Evolutionary conservation across 2,113 vertebrate species (phyloP).

Genomic region (Oenanthe oenanthe): DNA sequence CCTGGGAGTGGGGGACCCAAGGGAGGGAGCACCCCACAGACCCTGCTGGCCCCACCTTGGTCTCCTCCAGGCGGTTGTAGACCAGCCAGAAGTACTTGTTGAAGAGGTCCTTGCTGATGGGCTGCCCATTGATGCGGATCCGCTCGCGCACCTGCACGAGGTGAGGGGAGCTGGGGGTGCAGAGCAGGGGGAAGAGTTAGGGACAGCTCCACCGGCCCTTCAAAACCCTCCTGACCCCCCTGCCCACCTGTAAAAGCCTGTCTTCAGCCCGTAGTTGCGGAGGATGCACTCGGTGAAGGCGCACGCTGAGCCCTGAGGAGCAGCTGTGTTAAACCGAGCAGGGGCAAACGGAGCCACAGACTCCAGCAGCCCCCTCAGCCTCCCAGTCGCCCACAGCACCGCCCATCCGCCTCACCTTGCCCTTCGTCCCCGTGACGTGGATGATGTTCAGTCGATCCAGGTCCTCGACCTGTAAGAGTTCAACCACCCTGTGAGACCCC

Average conservation of each 20-base stretch:
- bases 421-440: constrained; percentile 95
- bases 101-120: constrained; percentile 91
- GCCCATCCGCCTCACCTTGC: constrained; percentile 84
- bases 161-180: constrained; percentile 87
- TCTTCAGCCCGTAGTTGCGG: constrained; percentile 88
- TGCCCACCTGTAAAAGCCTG: constrained; percentile 93
- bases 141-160: constrained; percentile 94
- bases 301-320: constrained; percentile 80
- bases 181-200: neutral
- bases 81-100: constrained; percentile 95
- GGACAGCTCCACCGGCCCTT: neutral
- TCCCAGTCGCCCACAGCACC: neutral
- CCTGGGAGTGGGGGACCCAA: fast-evolving
- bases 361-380: neutral
- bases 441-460: constrained; percentile 92
- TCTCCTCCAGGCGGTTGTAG: constrained; percentile 86
- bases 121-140: constrained; percentile 92
- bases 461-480: constrained; percentile 83
- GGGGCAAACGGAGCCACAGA: fast-evolving
- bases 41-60: constrained; percentile 76
- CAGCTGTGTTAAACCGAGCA: neutral
- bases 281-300: constrained; percentile 92
- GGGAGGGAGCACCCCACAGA: neutral
- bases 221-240: neutral
- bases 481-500: constrained; percentile 27